Evolutionary conservation across 2,888 invertebrate genomes (phyloP).

Genomic region (Ochropleura plecta): DNA sequence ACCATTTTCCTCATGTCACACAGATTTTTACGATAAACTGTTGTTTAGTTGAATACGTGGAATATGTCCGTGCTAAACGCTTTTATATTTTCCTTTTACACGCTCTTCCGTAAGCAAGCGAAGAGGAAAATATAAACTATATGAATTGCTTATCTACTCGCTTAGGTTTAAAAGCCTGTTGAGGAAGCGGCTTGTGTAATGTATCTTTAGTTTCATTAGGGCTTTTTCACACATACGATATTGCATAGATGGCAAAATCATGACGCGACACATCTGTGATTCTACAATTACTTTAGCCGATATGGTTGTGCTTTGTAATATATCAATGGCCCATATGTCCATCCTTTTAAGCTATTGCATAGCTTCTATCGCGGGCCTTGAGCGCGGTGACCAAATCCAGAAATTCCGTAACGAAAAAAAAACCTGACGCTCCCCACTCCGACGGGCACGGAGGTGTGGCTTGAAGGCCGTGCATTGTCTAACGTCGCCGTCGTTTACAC

Average conservation of each 20-base stretch:
- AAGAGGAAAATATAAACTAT: slow-evolving; percentile 41
- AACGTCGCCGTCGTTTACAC: no score
- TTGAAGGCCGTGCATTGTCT: no score
- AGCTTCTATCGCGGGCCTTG: no score
- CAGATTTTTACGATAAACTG: slow-evolving; percentile 60
- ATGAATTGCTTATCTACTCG: slow-evolving; percentile 42
- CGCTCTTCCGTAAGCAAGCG: slow-evolving; percentile 1
- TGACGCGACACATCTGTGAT: neutral
- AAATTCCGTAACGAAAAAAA: no score
- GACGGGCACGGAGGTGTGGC: no score
- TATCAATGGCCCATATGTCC: neutral
- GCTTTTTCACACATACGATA: slow-evolving; percentile 6
- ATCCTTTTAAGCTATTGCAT: no score
- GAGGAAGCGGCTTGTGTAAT: slow-evolving; percentile 27
- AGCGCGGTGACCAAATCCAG: no score
- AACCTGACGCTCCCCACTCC: no score
- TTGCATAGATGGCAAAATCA: neutral
- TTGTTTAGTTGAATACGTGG: slow-evolving; percentile 54
- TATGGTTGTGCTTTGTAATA: neutral
- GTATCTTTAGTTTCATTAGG: slow-evolving; percentile 27
- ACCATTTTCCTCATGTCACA: slow-evolving; percentile 65
- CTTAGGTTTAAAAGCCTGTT: slow-evolving; percentile 33
- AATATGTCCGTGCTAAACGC: slow-evolving; percentile 44
- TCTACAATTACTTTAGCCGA: neutral
- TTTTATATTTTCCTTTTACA: slow-evolving; percentile 48